Evolutionary conservation across 92 coral and sea anemone species (phyloP).

Genomic region (Epizoanthus scotinus): DNA sequence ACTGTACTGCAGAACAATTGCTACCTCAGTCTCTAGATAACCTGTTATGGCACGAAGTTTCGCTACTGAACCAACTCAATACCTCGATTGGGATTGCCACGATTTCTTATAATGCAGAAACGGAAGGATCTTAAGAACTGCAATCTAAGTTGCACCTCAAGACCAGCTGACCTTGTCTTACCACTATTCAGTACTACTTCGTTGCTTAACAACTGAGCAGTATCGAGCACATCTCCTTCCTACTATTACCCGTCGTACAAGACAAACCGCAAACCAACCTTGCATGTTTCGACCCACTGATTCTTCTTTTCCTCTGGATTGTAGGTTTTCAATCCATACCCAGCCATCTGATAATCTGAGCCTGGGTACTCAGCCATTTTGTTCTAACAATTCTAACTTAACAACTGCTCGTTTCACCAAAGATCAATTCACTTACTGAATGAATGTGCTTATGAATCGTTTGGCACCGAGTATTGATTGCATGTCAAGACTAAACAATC

Average conservation of each 20-base stretch:
- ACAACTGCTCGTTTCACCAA: background rate
- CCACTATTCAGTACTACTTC: background rate
- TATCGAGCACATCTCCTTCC: too few relatives aligned
- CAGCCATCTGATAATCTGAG: conserved; percentile 74
- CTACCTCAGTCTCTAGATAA: too few relatives aligned
- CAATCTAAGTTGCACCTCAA: too few relatives aligned
- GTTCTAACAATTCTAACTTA: background rate
- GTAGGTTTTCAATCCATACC: conserved; percentile 71
- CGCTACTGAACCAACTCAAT: too few relatives aligned
- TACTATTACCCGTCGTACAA: too few relatives aligned
- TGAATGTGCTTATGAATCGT: background rate
- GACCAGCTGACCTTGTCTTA: too few relatives aligned
- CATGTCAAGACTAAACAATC: background rate
- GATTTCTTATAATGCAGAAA: too few relatives aligned
- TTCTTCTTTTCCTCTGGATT: conserved; percentile 72
- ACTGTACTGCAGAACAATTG: too few relatives aligned
- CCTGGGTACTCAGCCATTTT: conserved; percentile 81
- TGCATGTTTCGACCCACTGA: conserved; percentile 75
- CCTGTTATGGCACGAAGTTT: too few relatives aligned
- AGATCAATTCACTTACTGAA: background rate
- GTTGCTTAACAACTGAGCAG: background rate
- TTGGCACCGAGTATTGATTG: background rate
- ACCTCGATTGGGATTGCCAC: too few relatives aligned
- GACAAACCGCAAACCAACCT: conserved; percentile 53
- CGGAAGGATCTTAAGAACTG: too few relatives aligned